Percentiles rank a stretch among this genome's conserved stretches.
Evolutionary conservation across 1,140 invertebrate genomes (phyloP).

Genomic region (Drosophila elegans): DNA sequence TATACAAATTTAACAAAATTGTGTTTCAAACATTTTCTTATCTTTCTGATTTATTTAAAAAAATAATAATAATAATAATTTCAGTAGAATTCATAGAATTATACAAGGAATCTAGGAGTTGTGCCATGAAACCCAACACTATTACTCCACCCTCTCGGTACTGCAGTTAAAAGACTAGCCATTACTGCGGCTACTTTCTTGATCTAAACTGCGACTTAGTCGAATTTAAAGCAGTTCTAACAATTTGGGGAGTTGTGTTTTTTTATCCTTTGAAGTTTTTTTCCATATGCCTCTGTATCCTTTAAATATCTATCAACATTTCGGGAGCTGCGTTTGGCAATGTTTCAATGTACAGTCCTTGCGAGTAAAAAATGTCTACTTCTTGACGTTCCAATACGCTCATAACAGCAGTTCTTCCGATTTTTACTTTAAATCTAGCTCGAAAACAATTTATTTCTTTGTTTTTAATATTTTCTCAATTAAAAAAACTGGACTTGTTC

Average conservation of each 20-base stretch:
- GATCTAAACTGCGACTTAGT: constrained; percentile 15
- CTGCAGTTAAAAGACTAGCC: constrained; percentile 24
- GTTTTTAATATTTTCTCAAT: constrained; percentile 14
- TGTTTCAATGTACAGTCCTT: constrained; percentile 22
- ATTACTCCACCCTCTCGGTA: no score
- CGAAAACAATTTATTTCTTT: constrained; percentile 21
- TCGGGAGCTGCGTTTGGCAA: constrained; percentile 23
- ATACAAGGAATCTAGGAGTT: no score
- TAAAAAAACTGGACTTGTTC: constrained; percentile 5
- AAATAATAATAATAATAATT: no score
- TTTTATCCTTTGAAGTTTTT: no score
- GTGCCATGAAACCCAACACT: no score
- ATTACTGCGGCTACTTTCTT: constrained; percentile 26
- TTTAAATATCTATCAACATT: constrained; percentile 20
- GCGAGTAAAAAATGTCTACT: constrained; percentile 20
- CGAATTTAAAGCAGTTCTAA: constrained; percentile 17
- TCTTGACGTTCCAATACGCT: constrained; percentile 16
- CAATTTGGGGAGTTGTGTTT: not conserved
- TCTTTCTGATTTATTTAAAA: no score
- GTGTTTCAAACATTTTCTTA: no score
- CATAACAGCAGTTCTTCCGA: constrained; percentile 20
- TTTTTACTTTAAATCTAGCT: constrained; percentile 33
- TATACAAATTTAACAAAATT: no score
- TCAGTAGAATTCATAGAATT: no score
- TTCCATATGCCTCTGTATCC: constrained; percentile 6